A percentile compares a stretch with the other conserved stretches of the same genome.
Conservation (phyloP, 2,113 vertebrate genomes). For the Clarias macrocephalus region DNA sequence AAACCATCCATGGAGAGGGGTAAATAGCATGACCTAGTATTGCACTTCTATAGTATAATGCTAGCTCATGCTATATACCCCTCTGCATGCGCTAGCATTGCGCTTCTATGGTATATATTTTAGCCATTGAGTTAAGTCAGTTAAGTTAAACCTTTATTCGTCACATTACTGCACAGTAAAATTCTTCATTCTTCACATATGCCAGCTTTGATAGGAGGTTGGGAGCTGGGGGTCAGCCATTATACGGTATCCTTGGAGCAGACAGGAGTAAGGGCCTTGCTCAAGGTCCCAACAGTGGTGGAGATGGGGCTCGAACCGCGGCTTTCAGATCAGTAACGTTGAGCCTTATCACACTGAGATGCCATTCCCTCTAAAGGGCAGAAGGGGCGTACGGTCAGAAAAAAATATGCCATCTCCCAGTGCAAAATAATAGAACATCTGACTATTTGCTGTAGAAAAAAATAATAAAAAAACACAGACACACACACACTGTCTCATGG, state of each 20-base stretch:
- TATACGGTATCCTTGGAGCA: no score
- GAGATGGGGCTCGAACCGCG: no score
- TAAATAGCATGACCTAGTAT: background rate
- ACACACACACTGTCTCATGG: background rate
- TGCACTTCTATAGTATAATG: background rate
- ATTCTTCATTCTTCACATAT: no score
- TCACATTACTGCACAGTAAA: no score
- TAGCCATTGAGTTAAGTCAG: background rate
- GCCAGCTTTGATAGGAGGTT: no score
- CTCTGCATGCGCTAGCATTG: background rate
- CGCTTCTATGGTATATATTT: conserved; percentile 48
- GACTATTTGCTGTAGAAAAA: background rate
- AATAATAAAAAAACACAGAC: background rate
- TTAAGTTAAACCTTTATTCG: no score
- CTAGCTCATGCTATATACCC: no score
- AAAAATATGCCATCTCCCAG: conserved; percentile 19
- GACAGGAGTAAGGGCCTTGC: no score
- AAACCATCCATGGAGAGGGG: background rate
- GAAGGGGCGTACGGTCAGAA: conserved; percentile 17
- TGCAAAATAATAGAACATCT: conserved; percentile 11
- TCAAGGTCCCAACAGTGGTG: no score
- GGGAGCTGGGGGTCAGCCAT: no score
- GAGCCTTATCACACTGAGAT: no score
- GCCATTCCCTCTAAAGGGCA: background rate
- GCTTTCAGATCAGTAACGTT: no score